These are phyloP conservation scores for Mythimna loreyi DNA, from an alignment of 2,888 invertebrate species.

Conservation along the genomic window DNA sequence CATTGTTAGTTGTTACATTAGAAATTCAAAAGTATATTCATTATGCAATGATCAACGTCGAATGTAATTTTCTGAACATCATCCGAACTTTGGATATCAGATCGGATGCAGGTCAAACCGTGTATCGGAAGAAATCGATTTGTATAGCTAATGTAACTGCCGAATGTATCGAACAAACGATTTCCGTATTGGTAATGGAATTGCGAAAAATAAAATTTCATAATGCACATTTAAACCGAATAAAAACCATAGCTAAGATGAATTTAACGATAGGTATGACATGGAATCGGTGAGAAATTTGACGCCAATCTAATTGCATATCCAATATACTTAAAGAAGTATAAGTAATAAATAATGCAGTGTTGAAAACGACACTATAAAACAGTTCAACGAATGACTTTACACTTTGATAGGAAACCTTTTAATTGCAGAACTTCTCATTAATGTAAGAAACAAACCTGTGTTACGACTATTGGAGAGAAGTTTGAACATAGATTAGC, in stretches of 20 bases:
- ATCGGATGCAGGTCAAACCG: slow-evolving; percentile 53
- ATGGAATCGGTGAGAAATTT: slow-evolving; percentile 7
- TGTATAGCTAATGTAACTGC: slow-evolving; percentile 23
- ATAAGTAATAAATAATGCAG: not conserved
- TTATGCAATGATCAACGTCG: slow-evolving; percentile 45
- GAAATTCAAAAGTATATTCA: slow-evolving; percentile 38
- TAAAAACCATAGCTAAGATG: not conserved
- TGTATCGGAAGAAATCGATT: slow-evolving; percentile 41
- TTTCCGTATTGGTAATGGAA: slow-evolving; percentile 7
- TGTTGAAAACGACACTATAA: slow-evolving; percentile 10
- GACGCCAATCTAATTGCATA: not conserved
- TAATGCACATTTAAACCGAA: not conserved
- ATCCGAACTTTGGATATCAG: slow-evolving; percentile 52
- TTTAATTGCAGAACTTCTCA: slow-evolving; percentile 2
- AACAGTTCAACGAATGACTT: slow-evolving; percentile 8
- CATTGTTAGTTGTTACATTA: slow-evolving; percentile 54
- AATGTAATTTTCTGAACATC: slow-evolving; percentile 56
- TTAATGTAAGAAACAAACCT: slow-evolving; percentile 22
- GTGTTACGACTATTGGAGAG: not conserved
- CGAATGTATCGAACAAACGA: slow-evolving; percentile 3
- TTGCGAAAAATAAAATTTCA: not conserved
- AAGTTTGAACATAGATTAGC: slow-evolving; percentile 32
- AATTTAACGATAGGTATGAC: not conserved
- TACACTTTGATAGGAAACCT: not conserved
- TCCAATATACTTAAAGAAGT: slow-evolving; percentile 14